Conservation (phyloP, 2,888 invertebrate genomes). For the Magallana nippona region DNA sequence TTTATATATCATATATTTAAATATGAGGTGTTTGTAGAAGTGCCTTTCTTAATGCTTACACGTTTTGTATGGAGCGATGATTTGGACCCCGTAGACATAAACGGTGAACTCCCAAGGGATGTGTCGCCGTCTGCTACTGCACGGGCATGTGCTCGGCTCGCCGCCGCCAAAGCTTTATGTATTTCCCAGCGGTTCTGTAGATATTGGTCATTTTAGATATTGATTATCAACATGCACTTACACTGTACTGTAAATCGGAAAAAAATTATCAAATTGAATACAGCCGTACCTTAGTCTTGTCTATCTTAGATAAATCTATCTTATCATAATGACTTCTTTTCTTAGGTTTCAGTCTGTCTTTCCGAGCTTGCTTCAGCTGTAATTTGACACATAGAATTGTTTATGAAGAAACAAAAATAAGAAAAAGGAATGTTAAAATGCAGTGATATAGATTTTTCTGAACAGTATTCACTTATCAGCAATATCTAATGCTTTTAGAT, state of each 20-base stretch:
- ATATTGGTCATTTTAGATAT: not conserved
- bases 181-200: constrained; percentile 42
- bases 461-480: no score
- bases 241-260: no score
- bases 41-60: no score
- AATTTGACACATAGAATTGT: not conserved
- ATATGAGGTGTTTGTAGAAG: no score
- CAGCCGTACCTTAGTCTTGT: not conserved
- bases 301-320: constrained; percentile 19
- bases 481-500: no score
- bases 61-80: not conserved
- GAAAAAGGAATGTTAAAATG: not conserved
- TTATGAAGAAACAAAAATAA: not conserved
- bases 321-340: not conserved
- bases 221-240: not conserved
- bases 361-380: constrained; percentile 11
- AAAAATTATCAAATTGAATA: no score
- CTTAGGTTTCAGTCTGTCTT: constrained; percentile 2
- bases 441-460: no score
- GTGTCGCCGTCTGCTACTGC: constrained; percentile 27
- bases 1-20: not conserved
- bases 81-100: constrained; percentile 8
- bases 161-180: constrained; percentile 36
- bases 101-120: constrained; percentile 8
- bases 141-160: constrained; percentile 36